Conservation (phyloP, 2,113 vertebrate species). For the Carollia perspicillata region DNA sequence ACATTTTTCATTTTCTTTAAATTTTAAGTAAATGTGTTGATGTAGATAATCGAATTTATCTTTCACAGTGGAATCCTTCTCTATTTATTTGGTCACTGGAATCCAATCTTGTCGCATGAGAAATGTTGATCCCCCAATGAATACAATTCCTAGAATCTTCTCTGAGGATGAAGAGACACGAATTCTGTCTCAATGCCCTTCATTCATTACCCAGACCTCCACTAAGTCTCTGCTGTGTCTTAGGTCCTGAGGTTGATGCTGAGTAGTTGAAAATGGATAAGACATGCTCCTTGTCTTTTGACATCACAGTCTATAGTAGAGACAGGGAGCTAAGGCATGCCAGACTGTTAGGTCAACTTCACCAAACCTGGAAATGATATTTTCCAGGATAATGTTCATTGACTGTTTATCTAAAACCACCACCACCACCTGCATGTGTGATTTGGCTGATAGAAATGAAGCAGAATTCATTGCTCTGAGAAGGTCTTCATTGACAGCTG, state of each 20-base stretch:
- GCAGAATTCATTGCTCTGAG: not conserved
- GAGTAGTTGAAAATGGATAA: not conserved
- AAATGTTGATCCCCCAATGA: not conserved
- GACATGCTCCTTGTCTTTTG: not conserved
- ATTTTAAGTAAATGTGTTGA: not conserved
- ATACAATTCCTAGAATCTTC: not conserved
- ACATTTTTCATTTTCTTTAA: not conserved
- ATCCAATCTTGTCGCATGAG: not conserved
- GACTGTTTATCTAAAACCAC: no score
- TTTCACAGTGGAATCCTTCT: not conserved
- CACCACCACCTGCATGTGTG: not conserved
- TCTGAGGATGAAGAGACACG: not conserved
- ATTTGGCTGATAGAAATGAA: not conserved
- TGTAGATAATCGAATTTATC: not conserved
- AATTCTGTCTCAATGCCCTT: not conserved
- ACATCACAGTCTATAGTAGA: not conserved
- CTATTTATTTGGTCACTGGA: not conserved
- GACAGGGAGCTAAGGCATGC: not conserved
- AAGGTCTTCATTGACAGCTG: not conserved
- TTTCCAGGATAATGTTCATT: not conserved
- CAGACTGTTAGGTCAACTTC: not conserved
- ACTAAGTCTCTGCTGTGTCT: not conserved
- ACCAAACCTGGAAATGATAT: not conserved
- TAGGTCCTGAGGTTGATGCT: not conserved
- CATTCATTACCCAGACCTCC: not conserved